Evolutionary conservation across 2,888 invertebrate genomes (phyloP), one percentile per base, ranked within the genome.

Genomic region (Mesorhabditis spiculigera): DNA sequence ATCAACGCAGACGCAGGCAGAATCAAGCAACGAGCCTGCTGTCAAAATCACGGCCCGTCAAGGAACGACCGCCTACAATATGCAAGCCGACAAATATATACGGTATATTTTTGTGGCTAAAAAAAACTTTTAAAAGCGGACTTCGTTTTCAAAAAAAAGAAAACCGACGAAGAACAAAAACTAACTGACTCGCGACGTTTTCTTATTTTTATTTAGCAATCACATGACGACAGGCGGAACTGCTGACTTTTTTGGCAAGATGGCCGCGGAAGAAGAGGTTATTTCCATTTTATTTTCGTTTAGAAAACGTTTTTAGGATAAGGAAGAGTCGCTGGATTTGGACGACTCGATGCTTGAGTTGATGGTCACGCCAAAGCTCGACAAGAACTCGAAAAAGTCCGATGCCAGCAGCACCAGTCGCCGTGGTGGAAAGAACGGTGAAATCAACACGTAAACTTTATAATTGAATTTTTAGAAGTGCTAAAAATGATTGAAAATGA

Each of bases 31-130:
- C n/a, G 58, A 10, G n/a, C n/a, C 58, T 13, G 58, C 58, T 50
- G 58, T n/a, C n/a, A 50, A n/a, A 50, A 50, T 50, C n/a, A 50
- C 58, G 10, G 58, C 58, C n/a, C 58, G 58, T 13, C 58, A 50
- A 50, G 58, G 58, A 50, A 50, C 58, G 10, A 50, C n/a, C n/a
- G 58, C 58, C 58, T 50, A 50, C 58, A 10, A 50, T 10, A 13
- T 50, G 58, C 58, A 50, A 50, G 58, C 58, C 58, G 58, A 50
- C n/a, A 50, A 50, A 50, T 50, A 13, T 50, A 50, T n/a, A 13
- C 8, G 58, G 58, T 50, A 50, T 10, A 13, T 50, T 50, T 50
- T 50, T 10, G 28, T 28, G 28, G 28, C 28, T 50, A 13, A 50
- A 50, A 50, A 13, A 13, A 13, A n/a, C 58, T 50, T n/a, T 50